Percentiles rank a stretch among this genome's conserved stretches.
Conservation (phyloP, 1,140 invertebrate genomes). For the Anoplolepis gracilipes region DNA sequence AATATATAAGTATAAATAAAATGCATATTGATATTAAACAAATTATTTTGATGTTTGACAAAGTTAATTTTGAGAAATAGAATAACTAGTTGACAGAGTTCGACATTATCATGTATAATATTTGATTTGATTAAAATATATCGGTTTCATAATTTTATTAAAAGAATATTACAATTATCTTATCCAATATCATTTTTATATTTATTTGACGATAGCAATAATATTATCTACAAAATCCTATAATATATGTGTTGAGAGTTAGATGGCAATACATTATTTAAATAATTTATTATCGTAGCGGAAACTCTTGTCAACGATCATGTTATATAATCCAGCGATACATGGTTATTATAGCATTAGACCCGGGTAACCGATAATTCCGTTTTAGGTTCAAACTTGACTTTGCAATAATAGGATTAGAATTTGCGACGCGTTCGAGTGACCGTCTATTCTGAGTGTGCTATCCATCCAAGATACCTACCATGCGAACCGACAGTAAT, state of each 20-base stretch:
- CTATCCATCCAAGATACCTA: conserved; percentile 35
- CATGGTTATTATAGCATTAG: conserved; percentile 45
- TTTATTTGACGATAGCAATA: background rate
- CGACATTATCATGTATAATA: background rate
- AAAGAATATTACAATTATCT: background rate
- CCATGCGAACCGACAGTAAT: background rate
- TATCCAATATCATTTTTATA: background rate
- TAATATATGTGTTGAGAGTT: conserved; percentile 23
- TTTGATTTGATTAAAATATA: background rate
- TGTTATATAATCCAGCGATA: conserved; percentile 38
- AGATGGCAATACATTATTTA: too few species aligned
- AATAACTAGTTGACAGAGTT: background rate
- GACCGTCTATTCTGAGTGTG: conserved; percentile 69
- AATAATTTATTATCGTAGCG: background rate
- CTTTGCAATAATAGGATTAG: conserved; percentile 56
- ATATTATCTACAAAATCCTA: background rate
- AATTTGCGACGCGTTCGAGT: conserved; percentile 52
- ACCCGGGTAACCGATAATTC: conserved; percentile 45
- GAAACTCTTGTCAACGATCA: conserved; percentile 33
- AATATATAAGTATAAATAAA: conserved; percentile 2
- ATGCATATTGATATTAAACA: background rate
- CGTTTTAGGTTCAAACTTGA: conserved; percentile 56
- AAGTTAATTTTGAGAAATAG: background rate
- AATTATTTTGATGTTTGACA: conserved; percentile 2
- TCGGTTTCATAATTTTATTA: background rate